Percentiles rank a stretch among this genome's conserved stretches.
phyloP scores from a whole-genome alignment of 2,888 invertebrate species.

The Ptilodon capucinus region DNA sequence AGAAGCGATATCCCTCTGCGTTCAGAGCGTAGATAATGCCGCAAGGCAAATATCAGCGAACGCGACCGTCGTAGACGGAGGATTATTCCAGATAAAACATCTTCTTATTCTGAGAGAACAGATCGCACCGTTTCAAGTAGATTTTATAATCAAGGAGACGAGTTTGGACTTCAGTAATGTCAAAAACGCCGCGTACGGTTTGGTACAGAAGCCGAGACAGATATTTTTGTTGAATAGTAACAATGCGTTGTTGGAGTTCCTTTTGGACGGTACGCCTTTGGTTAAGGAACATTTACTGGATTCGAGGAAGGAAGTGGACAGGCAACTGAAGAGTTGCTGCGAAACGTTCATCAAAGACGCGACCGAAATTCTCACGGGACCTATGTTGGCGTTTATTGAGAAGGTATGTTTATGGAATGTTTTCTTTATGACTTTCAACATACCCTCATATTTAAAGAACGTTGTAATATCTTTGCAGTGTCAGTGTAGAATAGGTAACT shows the following conservation, averaged over 20 bases:
- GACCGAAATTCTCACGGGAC: slow-evolving; percentile 89
- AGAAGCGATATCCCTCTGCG: slow-evolving; percentile 96
- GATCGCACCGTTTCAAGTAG: slow-evolving; percentile 98
- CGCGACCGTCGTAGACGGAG: slow-evolving; percentile 94
- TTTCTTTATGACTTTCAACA: too few species aligned
- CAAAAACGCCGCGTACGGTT: slow-evolving; percentile 91
- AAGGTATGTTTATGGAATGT: slow-evolving; percentile 86
- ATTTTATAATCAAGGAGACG: slow-evolving; percentile 96
- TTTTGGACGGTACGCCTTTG: slow-evolving; percentile 95
- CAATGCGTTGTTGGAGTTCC: slow-evolving; percentile 96
- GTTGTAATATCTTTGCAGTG: too few species aligned
- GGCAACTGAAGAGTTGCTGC: slow-evolving; percentile 94
- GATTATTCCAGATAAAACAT: slow-evolving; percentile 99
- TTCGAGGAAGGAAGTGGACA: slow-evolving; percentile 97
- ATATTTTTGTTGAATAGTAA: slow-evolving; percentile 93
- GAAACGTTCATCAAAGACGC: slow-evolving; percentile 93
- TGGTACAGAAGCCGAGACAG: slow-evolving; percentile 90
- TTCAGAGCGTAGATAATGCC: slow-evolving; percentile 93
- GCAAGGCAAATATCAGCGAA: slow-evolving; percentile 89
- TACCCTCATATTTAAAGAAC: too few species aligned
- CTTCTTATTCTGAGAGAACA: slow-evolving; percentile 97
- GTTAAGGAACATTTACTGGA: slow-evolving; percentile 96
- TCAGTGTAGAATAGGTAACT: too few species aligned
- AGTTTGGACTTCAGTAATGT: slow-evolving; percentile 96
- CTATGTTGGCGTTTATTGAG: slow-evolving; percentile 87